Conservation (phyloP, 2,888 invertebrate genomes). For the Blastobasis lacticolella region DNA sequence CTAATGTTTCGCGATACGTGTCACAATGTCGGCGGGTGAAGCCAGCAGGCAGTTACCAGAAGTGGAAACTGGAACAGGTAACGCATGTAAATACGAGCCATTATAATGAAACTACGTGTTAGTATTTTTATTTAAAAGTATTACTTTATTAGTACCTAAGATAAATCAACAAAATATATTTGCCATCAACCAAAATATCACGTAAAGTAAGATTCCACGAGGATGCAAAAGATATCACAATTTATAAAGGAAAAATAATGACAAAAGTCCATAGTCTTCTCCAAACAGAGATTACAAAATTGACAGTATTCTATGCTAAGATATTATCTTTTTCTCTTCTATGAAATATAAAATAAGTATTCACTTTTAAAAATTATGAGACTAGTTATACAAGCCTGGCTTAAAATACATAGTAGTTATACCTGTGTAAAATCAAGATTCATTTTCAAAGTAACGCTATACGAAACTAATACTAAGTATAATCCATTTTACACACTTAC, state of each 20-base stretch:
- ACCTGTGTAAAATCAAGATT: slow-evolving; percentile 3
- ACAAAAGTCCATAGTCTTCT: neutral
- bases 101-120: neutral
- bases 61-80: too few species aligned
- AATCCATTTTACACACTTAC: too few species aligned
- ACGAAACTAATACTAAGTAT: too few species aligned
- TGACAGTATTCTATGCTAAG: slow-evolving; percentile 23
- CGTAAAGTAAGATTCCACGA: slow-evolving; percentile 40
- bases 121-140: slow-evolving; percentile 28
- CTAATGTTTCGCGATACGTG: too few species aligned
- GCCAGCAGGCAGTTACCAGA: too few species aligned
- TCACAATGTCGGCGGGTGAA: too few species aligned
- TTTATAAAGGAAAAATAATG: slow-evolving; percentile 48
- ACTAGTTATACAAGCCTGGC: slow-evolving; percentile 13
- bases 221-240: slow-evolving; percentile 54
- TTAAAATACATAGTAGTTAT: slow-evolving; percentile 7
- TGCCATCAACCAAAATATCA: slow-evolving; percentile 64
- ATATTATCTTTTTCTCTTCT: slow-evolving; percentile 5
- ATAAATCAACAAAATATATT: slow-evolving; percentile 59
- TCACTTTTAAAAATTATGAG: slow-evolving; percentile 3
- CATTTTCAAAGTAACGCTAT: neutral
- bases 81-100: too few species aligned
- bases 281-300: slow-evolving; percentile 11
- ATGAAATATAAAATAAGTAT: neutral
- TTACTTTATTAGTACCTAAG: slow-evolving; percentile 50